phyloP scores from a whole-genome alignment of 2,797 vertebrate species.

The Schizopygopsis malacanthus region DNA sequence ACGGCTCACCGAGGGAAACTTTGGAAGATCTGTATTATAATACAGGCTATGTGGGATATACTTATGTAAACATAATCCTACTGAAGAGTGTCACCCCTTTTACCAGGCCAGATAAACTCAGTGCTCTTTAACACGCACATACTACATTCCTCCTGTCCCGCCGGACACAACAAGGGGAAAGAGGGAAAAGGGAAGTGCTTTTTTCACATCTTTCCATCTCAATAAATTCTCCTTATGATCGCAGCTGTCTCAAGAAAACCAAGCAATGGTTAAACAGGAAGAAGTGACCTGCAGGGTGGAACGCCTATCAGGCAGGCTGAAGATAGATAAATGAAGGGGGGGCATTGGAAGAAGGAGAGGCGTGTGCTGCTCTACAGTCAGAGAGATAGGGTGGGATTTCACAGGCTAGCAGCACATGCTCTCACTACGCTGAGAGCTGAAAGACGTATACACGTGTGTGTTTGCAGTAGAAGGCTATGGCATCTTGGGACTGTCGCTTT shows the following conservation, averaged over 20 bases:
- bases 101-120: conserved; percentile 37
- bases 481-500: conserved; percentile 9
- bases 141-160: conserved; percentile 42
- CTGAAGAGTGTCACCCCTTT: conserved; percentile 20
- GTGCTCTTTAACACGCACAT: conserved; percentile 46
- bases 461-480: conserved; percentile 14
- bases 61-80: background rate
- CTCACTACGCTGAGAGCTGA: conserved; percentile 22
- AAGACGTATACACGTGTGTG: conserved; percentile 26
- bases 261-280: conserved; percentile 53
- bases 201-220: conserved; percentile 22
- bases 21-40: background rate
- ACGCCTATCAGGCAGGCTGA: conserved; percentile 49
- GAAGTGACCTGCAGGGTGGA: conserved; percentile 45
- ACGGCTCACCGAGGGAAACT: background rate
- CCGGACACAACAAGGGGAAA: conserved; percentile 23
- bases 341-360: conserved; percentile 50
- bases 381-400: conserved; percentile 49
- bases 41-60: background rate
- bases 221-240: background rate
- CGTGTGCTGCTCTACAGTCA: conserved; percentile 27
- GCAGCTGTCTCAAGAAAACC: conserved; percentile 30
- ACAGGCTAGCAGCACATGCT: conserved; percentile 48
- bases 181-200: conserved; percentile 17
- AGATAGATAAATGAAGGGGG: conserved; percentile 55